Base-by-base conservation (phyloP, 1,140 invertebrate species). In the Campodea augens region DNA sequence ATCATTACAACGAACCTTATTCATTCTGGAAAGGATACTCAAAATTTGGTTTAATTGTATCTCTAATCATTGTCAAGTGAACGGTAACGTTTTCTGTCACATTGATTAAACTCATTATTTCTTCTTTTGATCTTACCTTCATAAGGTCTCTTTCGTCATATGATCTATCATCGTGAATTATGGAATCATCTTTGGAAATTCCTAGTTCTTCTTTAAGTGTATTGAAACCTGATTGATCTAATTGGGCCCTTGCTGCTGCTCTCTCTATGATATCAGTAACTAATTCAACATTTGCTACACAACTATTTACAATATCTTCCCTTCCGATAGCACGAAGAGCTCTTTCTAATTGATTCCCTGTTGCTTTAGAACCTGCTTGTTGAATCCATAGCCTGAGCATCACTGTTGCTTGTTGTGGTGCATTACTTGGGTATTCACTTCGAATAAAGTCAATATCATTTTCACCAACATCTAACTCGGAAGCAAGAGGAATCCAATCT, bases 301-400 rank as follows among this genome's bases (percentile, higher is more conserved):
- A 91, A 50, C 84, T 81, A 44, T 77, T 76, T 49, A 95, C 84
- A 37, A 96, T 91, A 57, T 97, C 90, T 53, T 91, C 85, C 43
- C 90, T 72, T 40, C 80, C 79, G 44, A 96, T 93, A 52, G 78
- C 78, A 55, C 80, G 78, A 12, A 97, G 65, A 1, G 84, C 88
- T 53, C 83, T 77, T 61, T 95, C 89, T 46, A 97, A 64, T 5
- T 76, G 77, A 57, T 88, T 87, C 43, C 87, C 84, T 74, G 59
- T 19, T 53, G 62, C 49, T 25, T 42, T 52, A 55, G 52, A 57
- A 21, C 51, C 51, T 37, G 21, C 5, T 81, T 77, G 20, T 77
- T 75, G 18, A 76, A 77, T 62, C 87, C 88, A 96, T 23, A 91
- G 68, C 51, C 86, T 77, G 29, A 97, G 73, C 87, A 95, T 93